Percentiles rank a stretch among this genome's conserved stretches.
These are phyloP conservation scores for Micrasema minimum DNA, from an alignment of 1,140 invertebrate species.

Conservation along the genomic window DNA sequence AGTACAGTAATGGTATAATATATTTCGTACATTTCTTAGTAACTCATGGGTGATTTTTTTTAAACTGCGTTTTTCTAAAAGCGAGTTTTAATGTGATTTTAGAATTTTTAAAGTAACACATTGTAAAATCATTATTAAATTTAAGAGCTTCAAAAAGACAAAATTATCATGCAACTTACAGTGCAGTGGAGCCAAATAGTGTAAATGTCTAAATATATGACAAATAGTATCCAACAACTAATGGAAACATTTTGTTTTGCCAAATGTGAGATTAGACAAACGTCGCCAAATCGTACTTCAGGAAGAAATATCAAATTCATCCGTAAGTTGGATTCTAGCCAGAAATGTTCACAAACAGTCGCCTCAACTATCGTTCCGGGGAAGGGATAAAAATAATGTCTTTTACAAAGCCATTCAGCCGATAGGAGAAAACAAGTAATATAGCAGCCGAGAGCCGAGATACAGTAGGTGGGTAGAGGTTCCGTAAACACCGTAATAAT, in stretches of 20 bases:
- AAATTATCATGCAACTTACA: no score
- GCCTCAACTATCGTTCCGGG: slow-evolving; percentile 3
- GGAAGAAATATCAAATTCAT: slow-evolving; percentile 13
- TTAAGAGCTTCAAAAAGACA: no score
- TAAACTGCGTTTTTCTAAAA: no score
- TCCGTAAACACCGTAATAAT: slow-evolving; percentile 36
- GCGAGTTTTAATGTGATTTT: no score
- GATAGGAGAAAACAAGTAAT: slow-evolving; percentile 14
- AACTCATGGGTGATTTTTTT: no score
- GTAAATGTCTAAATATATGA: no score
- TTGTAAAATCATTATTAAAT: no score
- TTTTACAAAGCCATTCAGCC: slow-evolving; percentile 12
- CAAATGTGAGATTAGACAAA: slow-evolving; percentile 12
- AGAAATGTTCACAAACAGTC: slow-evolving; percentile 20
- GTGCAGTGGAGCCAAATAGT: no score
- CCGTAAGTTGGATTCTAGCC: slow-evolving; percentile 12
- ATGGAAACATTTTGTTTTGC: slow-evolving; percentile 15
- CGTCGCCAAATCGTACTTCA: slow-evolving; percentile 12
- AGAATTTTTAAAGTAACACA: no score
- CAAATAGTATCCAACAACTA: not conserved
- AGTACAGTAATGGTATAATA: no score
- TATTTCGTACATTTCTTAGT: no score
- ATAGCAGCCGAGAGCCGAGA: not conserved
- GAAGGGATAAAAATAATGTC: slow-evolving; percentile 16
- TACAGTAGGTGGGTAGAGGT: slow-evolving; percentile 22